Percentiles rank a stretch among this genome's conserved stretches.
phyloP scores from a whole-genome alignment of 2,888 invertebrate genomes.

The Ypsolopha scabrella region DNA sequence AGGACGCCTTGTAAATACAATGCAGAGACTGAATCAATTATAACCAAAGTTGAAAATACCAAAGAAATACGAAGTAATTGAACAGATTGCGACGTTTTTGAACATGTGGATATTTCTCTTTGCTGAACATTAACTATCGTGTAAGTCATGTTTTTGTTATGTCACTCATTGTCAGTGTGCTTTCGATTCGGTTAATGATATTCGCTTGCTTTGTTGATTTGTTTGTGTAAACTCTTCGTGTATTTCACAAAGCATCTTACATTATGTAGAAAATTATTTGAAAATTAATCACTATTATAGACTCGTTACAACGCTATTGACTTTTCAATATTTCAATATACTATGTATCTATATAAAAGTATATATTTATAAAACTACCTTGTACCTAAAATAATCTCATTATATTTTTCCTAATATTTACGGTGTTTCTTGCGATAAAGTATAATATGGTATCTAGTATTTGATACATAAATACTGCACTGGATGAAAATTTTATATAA shows the following conservation, averaged over 20 bases:
- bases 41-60: conserved; percentile 54
- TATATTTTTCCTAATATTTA: neutral
- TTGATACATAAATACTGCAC: neutral
- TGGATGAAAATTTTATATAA: neutral
- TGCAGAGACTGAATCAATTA: conserved; percentile 52
- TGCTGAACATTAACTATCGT: conserved; percentile 60
- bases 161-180: conserved; percentile 68
- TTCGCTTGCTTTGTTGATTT: conserved; percentile 50
- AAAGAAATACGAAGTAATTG: conserved; percentile 14
- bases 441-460: neutral
- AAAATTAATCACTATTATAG: neutral
- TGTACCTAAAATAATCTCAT: neutral
- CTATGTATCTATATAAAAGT: neutral
- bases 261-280: neutral
- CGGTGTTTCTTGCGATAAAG: neutral
- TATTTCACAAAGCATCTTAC: neutral
- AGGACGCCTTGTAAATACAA: conserved; percentile 57
- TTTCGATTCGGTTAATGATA: conserved; percentile 27
- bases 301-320: neutral
- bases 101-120: conserved; percentile 52
- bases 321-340: neutral
- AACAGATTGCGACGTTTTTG: conserved; percentile 42
- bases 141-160: conserved; percentile 69
- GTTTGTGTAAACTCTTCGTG: neutral
- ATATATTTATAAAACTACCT: neutral